Conservation (phyloP, 2,113 vertebrate species). For the Nannospalax galili region DNA sequence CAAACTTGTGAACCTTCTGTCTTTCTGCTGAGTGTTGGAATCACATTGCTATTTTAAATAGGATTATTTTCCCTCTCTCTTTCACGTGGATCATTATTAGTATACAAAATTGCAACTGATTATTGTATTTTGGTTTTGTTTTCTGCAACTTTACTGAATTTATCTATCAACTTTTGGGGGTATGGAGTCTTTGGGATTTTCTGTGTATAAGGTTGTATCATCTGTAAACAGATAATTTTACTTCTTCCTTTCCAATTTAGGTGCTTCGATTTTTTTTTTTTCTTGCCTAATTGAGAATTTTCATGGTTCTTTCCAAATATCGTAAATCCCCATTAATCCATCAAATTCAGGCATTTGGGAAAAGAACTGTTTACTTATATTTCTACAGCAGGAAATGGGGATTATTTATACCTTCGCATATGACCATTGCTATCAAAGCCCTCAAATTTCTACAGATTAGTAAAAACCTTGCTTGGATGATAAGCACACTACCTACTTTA, state of each 20-base stretch:
- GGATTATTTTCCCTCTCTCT: not conserved
- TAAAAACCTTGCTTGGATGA: not conserved
- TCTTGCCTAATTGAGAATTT: not conserved
- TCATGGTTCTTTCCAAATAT: not conserved
- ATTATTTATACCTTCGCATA: not conserved
- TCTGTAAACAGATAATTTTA: not conserved
- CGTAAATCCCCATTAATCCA: not conserved
- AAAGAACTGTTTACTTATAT: not conserved
- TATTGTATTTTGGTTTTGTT: not conserved
- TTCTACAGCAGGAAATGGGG: not conserved
- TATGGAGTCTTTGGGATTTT: not conserved
- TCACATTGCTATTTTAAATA: not conserved
- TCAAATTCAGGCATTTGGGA: not conserved
- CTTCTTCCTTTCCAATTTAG: not conserved
- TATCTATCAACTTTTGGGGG: not conserved
- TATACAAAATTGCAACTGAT: not conserved
- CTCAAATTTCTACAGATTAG: not conserved
- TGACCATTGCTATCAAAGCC: not conserved
- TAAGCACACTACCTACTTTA: constrained; percentile 32
- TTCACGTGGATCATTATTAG: not conserved
- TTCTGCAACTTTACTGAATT: not conserved
- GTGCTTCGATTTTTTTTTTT: not conserved
- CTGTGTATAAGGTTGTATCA: not conserved
- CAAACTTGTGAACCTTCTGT: not conserved
- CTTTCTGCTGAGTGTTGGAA: not conserved